Conservation (phyloP, 1,140 invertebrate species). For the Rhopalosiphum maidis region DNA sequence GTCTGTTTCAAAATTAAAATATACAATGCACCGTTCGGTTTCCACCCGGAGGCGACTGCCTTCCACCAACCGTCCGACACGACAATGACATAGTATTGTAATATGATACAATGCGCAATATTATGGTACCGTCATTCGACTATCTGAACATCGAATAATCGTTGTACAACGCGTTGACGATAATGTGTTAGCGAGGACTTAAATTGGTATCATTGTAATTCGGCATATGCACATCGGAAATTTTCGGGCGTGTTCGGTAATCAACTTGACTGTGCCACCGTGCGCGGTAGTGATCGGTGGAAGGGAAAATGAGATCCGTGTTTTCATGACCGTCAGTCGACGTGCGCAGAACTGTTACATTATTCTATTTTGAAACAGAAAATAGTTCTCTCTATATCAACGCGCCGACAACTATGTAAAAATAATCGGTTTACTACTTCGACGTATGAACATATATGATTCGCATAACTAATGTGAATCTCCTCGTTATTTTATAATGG, state of each 20-base stretch:
- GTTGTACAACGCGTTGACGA: too few relatives aligned
- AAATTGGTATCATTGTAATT: neutral
- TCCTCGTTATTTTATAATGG: neutral
- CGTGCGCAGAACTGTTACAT: neutral
- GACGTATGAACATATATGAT: neutral
- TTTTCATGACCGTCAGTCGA: neutral
- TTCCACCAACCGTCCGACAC: neutral
- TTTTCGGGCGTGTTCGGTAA: neutral
- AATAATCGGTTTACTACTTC: neutral
- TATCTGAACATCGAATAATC: too few relatives aligned
- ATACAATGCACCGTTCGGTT: neutral
- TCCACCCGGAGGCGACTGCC: neutral
- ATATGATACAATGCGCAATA: too few relatives aligned
- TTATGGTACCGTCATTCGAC: too few relatives aligned
- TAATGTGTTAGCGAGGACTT: neutral
- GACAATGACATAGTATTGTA: too few relatives aligned
- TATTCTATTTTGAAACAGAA: neutral
- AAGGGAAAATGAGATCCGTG: neutral
- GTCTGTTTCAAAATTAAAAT: neutral
- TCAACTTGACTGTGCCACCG: neutral
- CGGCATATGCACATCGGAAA: neutral
- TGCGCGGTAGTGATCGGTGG: neutral
- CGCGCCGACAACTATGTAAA: neutral
- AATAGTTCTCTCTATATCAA: neutral
- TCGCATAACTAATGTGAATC: neutral